A percentile compares a stretch with the other conserved stretches of the same genome.
These are phyloP conservation scores for Alces alces DNA, from an alignment of 2,113 vertebrate species.

Conservation along the genomic window DNA sequence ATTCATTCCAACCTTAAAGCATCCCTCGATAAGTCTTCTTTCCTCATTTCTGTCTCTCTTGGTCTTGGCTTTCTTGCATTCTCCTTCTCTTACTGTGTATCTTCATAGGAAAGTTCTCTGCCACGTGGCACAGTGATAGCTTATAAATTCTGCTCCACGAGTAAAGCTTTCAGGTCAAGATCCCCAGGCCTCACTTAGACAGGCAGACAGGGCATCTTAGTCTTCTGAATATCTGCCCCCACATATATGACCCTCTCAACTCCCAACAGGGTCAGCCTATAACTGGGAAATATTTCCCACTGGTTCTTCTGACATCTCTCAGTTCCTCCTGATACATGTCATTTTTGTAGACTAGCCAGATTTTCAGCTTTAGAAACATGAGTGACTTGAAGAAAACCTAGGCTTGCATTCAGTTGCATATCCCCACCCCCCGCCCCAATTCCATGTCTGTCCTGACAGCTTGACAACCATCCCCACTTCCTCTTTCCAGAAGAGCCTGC, in stretches of 20 bases:
- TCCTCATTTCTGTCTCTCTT: background rate
- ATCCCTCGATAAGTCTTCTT: background rate
- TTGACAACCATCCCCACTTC: background rate
- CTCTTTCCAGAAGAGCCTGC: background rate
- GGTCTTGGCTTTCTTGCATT: background rate
- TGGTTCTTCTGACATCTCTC: background rate
- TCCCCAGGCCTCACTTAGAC: background rate
- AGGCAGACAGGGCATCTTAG: background rate
- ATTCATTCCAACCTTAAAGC: background rate
- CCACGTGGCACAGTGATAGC: background rate
- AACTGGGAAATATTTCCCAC: slow-evolving; percentile 40
- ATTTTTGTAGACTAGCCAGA: slow-evolving; percentile 49
- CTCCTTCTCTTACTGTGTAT: background rate
- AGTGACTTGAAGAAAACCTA: slow-evolving; percentile 43
- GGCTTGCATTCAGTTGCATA: background rate
- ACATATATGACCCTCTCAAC: slow-evolving; percentile 17
- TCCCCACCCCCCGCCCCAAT: background rate
- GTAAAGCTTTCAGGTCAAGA: background rate
- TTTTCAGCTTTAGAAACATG: slow-evolving; percentile 43
- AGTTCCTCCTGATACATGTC: slow-evolving; percentile 36
- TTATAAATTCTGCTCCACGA: background rate
- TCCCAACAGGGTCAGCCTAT: background rate
- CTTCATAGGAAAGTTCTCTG: background rate
- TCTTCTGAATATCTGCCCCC: slow-evolving; percentile 12
- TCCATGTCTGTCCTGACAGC: background rate